A percentile compares a stretch with the other conserved stretches of the same genome.
These are phyloP conservation scores for Mycetomoellerius zeteki DNA, from an alignment of 1,140 invertebrate species.

Conservation along the genomic window DNA sequence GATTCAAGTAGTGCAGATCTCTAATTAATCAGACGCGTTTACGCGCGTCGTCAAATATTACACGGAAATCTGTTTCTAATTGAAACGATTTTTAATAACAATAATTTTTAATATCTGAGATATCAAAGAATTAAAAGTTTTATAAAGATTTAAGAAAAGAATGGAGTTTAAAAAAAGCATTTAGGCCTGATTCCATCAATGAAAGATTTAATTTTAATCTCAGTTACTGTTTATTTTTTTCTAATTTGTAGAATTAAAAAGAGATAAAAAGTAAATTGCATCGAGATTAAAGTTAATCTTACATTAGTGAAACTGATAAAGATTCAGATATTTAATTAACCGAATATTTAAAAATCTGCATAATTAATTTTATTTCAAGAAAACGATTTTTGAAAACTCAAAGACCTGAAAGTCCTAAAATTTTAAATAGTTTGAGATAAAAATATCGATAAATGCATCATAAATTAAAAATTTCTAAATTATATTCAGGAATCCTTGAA, in stretches of 20 bases:
- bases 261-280: no score
- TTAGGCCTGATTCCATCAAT: neutral
- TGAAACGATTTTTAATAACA: neutral
- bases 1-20: slow-evolving; percentile 31
- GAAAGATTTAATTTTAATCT: no score
- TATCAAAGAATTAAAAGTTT: neutral
- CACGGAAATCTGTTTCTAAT: neutral
- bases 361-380: slow-evolving; percentile 31
- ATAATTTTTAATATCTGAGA: neutral
- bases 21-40: slow-evolving; percentile 44
- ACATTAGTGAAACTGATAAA: no score
- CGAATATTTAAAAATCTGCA: neutral
- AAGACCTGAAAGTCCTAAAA: neutral
- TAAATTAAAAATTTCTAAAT: neutral
- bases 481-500: neutral
- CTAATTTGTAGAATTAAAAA: no score
- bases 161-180: neutral
- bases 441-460: neutral
- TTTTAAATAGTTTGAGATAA: neutral
- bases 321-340: neutral
- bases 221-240: no score
- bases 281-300: no score
- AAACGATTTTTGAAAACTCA: neutral
- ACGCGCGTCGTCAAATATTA: neutral
- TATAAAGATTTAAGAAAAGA: neutral